These are phyloP conservation scores for Cheilosia impressa DNA, from an alignment of 2,888 invertebrate species.

Conservation along the genomic window DNA sequence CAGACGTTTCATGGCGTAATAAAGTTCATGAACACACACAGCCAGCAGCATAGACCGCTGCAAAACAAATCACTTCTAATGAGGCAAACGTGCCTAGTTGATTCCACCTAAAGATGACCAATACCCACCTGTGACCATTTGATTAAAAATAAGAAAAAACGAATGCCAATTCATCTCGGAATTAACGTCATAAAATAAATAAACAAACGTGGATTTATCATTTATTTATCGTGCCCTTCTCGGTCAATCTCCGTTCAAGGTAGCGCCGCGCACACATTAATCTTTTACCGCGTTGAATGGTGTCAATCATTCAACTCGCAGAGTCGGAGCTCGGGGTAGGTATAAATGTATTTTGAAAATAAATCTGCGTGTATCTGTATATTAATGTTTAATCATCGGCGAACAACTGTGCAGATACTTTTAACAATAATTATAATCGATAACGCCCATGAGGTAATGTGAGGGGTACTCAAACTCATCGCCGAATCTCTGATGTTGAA, in stretches of 20 bases:
- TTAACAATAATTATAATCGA: constrained; percentile 48
- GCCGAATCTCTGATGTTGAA: constrained; percentile 2
- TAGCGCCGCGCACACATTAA: constrained; percentile 7
- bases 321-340: background rate
- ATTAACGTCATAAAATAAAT: constrained; percentile 24
- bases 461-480: background rate
- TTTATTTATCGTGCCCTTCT: constrained; percentile 52
- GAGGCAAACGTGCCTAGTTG: constrained; percentile 1
- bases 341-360: background rate
- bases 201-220: constrained; percentile 38
- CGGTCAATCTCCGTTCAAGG: constrained; percentile 54
- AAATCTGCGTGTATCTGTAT: background rate
- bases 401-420: constrained; percentile 44
- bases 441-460: constrained; percentile 14
- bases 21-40: constrained; percentile 6
- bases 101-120: constrained; percentile 4
- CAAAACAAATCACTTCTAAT: constrained; percentile 33
- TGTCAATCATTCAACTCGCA: constrained; percentile 27
- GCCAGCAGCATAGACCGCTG: constrained; percentile 2
- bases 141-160: background rate
- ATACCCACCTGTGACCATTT: constrained; percentile 27
- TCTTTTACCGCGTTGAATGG: constrained; percentile 19
- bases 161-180: background rate
- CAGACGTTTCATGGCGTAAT: constrained; percentile 9
- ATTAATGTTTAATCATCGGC: constrained; percentile 34